Base-by-base conservation (phyloP, 2,888 invertebrate species). In the Augiades crinisus region DNA sequence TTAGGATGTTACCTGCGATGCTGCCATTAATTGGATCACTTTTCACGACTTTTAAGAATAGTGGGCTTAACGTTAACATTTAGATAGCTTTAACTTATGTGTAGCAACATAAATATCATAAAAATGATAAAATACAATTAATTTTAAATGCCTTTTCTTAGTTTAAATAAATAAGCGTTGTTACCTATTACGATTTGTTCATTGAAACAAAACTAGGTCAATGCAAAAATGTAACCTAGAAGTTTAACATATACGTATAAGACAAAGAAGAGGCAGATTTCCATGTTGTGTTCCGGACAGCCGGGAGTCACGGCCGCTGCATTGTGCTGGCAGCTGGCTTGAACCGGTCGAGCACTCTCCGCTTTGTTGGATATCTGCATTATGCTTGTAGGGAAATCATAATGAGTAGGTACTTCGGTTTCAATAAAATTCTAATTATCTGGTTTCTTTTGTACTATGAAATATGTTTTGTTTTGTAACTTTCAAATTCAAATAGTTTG, bases 251-350 rank as follows among this genome's bases (percentile, higher is more conserved):
- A 40, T 13, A 10, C 37, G 12, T 13, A 37, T 37, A 37, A 21
- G 21, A 21, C 3, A 12, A 21, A 21, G 37, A 12, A 36, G 12
- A 2, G 5, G 3, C 3, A 12, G 37, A 19, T 37, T 19, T 12
- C 12, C 30, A 12, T 30, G 30, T 30, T n/a, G 37, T 5, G 8
- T n/a, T 19, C 37, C 13, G 21, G 21, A 16, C 8, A 21, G 19
- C 37, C 21, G 10, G 37, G 21, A 37, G 37, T 12, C 19, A 21
- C 21, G 10, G 40, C 24, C 24, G 14, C 24, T 24, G 10, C 40
- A 40, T 24, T 40, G 40, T 40, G n/a, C 12, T 40, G 40, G 27
- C 40, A 27, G 24, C 40, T 40, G 40, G 14, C 27, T 27, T 40
- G 22, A 38, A 22, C 22, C 22, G 12, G 7, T 21, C 5, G 31